Evolutionary conservation across 2,797 vertebrate genomes (phyloP).

Genomic region (Anabas testudineus): DNA sequence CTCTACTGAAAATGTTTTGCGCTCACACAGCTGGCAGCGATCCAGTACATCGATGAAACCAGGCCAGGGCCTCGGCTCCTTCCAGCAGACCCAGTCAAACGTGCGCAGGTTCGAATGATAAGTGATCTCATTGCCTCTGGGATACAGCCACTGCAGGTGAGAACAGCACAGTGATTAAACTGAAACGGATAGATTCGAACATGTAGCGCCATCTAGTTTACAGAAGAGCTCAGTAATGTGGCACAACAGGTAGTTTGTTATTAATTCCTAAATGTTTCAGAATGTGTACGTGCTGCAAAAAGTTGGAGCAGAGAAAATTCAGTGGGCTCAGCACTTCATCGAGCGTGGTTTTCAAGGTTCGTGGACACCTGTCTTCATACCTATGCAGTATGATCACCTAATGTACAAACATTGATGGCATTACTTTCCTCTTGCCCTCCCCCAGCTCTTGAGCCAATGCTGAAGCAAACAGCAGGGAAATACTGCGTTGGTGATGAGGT

Average conservation of each 20-base stretch:
- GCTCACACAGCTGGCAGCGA: slow-evolving; percentile 90
- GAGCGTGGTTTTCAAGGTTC: slow-evolving; percentile 90
- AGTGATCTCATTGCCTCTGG: slow-evolving; percentile 90
- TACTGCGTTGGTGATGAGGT: slow-evolving; percentile 96
- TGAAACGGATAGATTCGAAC: background rate
- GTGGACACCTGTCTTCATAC: slow-evolving; percentile 3
- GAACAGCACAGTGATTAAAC: background rate
- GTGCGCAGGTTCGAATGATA: slow-evolving; percentile 92
- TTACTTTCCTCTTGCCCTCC: slow-evolving; percentile 17
- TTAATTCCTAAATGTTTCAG: slow-evolving; percentile 73
- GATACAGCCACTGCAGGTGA: slow-evolving; percentile 97
- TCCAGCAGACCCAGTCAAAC: slow-evolving; percentile 89
- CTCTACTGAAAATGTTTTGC: background rate
- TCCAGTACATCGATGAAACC: slow-evolving; percentile 97
- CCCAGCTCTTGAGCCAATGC: slow-evolving; percentile 91
- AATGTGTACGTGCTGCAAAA: slow-evolving; percentile 89
- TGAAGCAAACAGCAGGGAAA: slow-evolving; percentile 89
- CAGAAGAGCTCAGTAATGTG: background rate
- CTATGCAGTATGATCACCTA: background rate
- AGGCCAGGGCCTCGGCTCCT: slow-evolving; percentile 88
- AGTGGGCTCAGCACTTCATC: slow-evolving; percentile 93
- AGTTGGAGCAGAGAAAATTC: slow-evolving; percentile 86
- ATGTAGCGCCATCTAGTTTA: background rate
- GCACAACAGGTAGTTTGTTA: background rate
- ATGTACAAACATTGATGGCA: background rate